Base-by-base conservation (phyloP, 2,113 vertebrate species). In the Taxidea taxus region DNA sequence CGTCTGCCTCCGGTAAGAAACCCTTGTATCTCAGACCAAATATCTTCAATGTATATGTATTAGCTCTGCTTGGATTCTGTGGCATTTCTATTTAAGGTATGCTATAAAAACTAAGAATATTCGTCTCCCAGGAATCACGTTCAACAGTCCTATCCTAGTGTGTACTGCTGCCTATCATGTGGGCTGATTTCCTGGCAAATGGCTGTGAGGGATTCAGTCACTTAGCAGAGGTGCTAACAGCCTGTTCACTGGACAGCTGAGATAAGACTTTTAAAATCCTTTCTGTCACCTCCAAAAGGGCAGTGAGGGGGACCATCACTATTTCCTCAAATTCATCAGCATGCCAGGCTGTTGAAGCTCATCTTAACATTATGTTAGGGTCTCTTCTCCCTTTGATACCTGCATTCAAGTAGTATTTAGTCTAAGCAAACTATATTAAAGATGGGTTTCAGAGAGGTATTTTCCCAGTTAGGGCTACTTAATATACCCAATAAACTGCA, bases 1-100 rank as follows among this genome's bases (percentile, higher is more conserved):
- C 98, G 99, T 75, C 99, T 99, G 90, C 99, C 99, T 83, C 97
- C 91, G 99, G 99, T 99, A 97, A 99, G 99, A 97, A 92, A 3
- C 77, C 31, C 12, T 95, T 72, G 16, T 56, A 42, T 90, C 47
- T 97, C 66, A 84, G 49, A 80, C 37, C 14, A 77, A n/a, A 56
- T 88, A 47, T 77, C 39, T 90, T 66, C 18, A 86, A 13, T 72
- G 25, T 25, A 34, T 84, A 91, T 87, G 34, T 95, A 68, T 92
- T 74, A 94, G 39, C 87, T 94, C 58, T 94, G 39, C 39, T 91
- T 89, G 56, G 82, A 95, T 90, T 95, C 60, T 90, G 29, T 83
- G 95, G 80, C 15, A 68, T 92, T 96, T 95, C 51, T 97, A 11
- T 92, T 96, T 96, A 75, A 95, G 39, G 10, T 90, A 93, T 42